Percentiles rank a stretch among this genome's conserved stretches.
Conservation (phyloP, 2,113 vertebrate genomes). For the Osmerus eperlanus region DNA sequence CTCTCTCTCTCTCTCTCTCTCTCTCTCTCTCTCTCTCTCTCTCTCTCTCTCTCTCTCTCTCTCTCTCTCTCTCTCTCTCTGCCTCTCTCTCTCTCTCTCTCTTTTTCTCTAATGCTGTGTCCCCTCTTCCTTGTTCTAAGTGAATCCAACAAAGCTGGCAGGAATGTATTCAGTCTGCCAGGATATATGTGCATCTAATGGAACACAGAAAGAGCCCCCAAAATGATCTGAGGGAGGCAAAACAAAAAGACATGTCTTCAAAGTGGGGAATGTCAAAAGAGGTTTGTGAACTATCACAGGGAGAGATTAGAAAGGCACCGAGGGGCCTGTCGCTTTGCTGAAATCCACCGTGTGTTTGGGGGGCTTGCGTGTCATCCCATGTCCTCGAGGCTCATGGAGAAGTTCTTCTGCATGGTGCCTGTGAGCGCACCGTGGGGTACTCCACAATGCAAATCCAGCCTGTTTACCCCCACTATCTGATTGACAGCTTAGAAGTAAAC, state of each 20-base stretch:
- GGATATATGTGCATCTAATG: conserved; percentile 22
- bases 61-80: background rate
- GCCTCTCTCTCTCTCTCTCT: conserved; percentile 2
- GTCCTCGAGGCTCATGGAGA: background rate
- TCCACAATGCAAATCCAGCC: background rate
- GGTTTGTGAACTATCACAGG: conserved; percentile 43
- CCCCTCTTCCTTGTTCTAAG: no score
- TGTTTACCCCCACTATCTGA: background rate
- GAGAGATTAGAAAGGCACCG: conserved; percentile 37
- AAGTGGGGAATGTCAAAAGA: conserved; percentile 36
- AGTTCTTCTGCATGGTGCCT: background rate
- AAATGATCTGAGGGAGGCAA: conserved; percentile 42
- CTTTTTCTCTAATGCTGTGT: background rate
- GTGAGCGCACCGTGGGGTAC: background rate
- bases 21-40: conserved; percentile 9
- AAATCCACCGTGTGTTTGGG: conserved; percentile 12
- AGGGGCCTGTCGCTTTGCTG: conserved; percentile 18
- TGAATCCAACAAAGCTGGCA: conserved; percentile 49
- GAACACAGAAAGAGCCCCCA: conserved; percentile 32
- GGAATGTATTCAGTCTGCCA: conserved; percentile 54
- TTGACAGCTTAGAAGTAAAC: background rate
- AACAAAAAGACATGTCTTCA: conserved; percentile 43
- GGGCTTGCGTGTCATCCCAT: background rate
- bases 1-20: background rate
- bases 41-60: background rate